A percentile compares a stretch with the other conserved stretches of the same genome.
Conservation (phyloP, 2,888 invertebrate species). For the Lamellibrachia satsuma region DNA sequence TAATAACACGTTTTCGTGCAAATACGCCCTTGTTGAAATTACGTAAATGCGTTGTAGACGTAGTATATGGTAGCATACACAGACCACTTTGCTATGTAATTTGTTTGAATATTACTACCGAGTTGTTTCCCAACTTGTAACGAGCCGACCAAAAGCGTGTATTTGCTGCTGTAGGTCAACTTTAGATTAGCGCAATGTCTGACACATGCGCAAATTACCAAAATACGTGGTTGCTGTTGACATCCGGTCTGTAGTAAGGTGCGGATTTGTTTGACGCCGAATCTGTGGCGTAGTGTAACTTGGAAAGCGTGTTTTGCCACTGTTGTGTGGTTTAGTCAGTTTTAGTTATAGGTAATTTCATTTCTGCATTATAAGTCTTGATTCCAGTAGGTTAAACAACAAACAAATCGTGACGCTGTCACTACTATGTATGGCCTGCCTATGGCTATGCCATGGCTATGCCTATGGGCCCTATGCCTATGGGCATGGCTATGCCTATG, state of each 20-base stretch:
- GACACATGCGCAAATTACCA: neutral
- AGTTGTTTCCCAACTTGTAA: neutral
- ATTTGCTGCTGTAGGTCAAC: neutral
- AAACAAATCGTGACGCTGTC: neutral
- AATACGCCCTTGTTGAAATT: neutral
- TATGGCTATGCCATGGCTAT: too few species aligned
- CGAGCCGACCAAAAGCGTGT: neutral
- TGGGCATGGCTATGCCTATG: too few species aligned
- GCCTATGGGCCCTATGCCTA: too few species aligned
- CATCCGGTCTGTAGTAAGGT: neutral
- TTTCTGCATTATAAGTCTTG: neutral
- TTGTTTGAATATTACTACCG: neutral
- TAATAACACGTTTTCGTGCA: too few species aligned
- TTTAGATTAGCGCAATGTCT: neutral
- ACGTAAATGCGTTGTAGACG: neutral
- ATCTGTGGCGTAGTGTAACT: neutral
- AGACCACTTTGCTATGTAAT: neutral
- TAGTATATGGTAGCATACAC: neutral
- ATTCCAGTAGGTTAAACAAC: neutral
- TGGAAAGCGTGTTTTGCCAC: neutral
- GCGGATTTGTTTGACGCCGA: neutral
- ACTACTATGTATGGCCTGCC: neutral
- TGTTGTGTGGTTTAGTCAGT: neutral
- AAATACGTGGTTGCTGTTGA: conserved; percentile 17
- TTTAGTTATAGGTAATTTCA: neutral